Percentiles rank a stretch among this genome's conserved stretches.
Evolutionary conservation across 2,113 vertebrate genomes (phyloP).

Genomic region (Scopus umbretta): DNA sequence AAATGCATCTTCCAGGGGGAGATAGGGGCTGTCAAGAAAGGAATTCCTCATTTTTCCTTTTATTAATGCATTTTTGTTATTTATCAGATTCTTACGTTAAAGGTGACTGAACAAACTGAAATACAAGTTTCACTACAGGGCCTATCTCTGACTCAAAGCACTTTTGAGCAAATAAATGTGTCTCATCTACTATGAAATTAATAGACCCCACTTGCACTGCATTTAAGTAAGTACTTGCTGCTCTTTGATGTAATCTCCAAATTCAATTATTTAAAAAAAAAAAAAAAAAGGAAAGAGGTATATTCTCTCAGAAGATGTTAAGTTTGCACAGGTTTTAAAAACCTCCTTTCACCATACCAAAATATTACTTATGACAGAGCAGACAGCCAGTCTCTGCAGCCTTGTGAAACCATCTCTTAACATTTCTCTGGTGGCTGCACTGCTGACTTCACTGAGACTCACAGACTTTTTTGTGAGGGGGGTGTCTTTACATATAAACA

Average conservation of each 20-base stretch:
- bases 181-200: neutral
- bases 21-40: neutral
- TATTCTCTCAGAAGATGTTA: neutral
- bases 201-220: neutral
- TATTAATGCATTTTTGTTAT: neutral
- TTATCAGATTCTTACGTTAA: neutral
- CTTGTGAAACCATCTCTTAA: neutral
- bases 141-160: neutral
- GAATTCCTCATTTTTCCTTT: neutral
- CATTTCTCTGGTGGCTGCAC: neutral
- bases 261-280: neutral
- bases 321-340: neutral
- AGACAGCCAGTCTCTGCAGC: neutral
- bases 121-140: neutral
- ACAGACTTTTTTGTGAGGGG: neutral
- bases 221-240: neutral
- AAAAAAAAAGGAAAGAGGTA: neutral
- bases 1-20: neutral
- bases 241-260: neutral
- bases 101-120: neutral
- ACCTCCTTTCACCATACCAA: neutral
- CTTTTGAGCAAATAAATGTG: neutral
- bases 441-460: neutral
- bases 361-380: neutral
- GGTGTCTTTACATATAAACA: neutral